phyloP scores from a whole-genome alignment of 2,797 vertebrate genomes.

The Synaphobranchus kaupii region DNA sequence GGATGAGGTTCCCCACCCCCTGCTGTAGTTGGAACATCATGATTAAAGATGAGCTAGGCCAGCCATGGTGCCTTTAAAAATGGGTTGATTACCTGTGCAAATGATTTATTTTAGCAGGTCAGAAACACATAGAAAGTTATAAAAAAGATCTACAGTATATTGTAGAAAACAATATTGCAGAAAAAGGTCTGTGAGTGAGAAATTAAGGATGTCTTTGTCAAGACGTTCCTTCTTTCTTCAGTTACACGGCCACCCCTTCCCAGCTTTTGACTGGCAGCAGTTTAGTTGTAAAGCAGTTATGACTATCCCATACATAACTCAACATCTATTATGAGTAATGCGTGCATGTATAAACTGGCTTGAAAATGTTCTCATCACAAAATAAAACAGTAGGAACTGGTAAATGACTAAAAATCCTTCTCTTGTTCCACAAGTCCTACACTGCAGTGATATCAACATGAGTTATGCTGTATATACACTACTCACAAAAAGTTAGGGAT shows the following conservation, averaged over 20 bases:
- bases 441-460: too few relatives aligned
- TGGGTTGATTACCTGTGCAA: background rate
- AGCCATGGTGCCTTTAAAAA: background rate
- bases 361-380: background rate
- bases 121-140: background rate
- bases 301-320: background rate
- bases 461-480: too few relatives aligned
- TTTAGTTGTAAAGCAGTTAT: background rate
- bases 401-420: background rate
- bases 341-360: background rate
- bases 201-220: background rate
- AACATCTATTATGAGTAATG: background rate
- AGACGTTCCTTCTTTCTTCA: background rate
- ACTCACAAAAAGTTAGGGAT: too few relatives aligned
- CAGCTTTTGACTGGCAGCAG: background rate
- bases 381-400: background rate
- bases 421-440: background rate
- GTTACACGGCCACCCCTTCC: background rate
- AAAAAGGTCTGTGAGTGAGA: background rate
- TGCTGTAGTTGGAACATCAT: too few relatives aligned
- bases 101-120: background rate
- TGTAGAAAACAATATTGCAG: background rate
- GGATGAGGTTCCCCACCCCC: too few relatives aligned
- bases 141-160: background rate
- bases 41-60: too few relatives aligned